Evolutionary conservation across 2,888 invertebrate genomes (phyloP).

Genomic region (Amblyteles armatorius): DNA sequence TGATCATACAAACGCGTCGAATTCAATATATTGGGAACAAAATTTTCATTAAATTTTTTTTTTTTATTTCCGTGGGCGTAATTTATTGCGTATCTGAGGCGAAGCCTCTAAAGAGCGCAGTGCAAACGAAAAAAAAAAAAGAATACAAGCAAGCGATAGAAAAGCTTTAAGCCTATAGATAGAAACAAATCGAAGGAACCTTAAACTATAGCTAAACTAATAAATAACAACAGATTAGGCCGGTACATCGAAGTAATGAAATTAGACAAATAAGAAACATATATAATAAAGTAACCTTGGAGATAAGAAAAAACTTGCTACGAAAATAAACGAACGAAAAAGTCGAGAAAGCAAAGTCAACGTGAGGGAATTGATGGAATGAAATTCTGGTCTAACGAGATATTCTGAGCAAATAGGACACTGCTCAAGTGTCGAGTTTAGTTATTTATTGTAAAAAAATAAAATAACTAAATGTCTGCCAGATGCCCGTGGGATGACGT

Average conservation of each 20-base stretch:
- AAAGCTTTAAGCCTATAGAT: neutral
- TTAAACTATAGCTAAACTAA: neutral
- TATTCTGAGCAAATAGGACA: slow-evolving; percentile 11
- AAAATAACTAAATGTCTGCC: neutral
- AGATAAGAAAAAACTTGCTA: neutral
- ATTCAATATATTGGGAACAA: neutral
- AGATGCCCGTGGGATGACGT: no score
- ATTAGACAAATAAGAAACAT: neutral
- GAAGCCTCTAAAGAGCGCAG: neutral
- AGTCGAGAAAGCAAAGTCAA: neutral
- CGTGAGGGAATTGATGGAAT: neutral
- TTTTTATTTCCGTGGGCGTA: neutral
- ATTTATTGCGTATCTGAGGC: neutral
- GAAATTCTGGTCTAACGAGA: slow-evolving; percentile 21
- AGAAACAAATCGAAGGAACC: neutral
- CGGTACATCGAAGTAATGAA: neutral
- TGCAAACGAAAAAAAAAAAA: neutral
- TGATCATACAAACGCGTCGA: neutral
- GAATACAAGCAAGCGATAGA: neutral
- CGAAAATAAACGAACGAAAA: neutral
- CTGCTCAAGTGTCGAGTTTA: neutral
- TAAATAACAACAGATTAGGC: neutral
- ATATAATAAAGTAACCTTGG: neutral
- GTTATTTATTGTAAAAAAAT: neutral
- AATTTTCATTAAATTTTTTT: no score